Base-by-base conservation (phyloP, 2,888 invertebrate species). In the Vanessa cardui region DNA sequence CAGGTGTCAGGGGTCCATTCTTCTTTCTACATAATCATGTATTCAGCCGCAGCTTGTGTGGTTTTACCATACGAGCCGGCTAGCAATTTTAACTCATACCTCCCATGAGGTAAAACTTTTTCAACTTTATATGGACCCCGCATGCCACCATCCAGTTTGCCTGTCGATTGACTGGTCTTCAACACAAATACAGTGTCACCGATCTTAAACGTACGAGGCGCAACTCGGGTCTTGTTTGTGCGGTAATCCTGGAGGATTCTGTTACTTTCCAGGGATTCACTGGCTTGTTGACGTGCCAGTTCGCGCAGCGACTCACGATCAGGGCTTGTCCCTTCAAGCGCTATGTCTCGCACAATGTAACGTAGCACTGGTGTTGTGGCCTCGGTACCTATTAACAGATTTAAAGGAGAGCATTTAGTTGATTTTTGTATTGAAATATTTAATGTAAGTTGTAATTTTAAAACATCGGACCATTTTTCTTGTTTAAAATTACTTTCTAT, bases 141-240 rank as follows among this genome's bases (percentile, higher is more conserved):
- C 73, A 72, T 72, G 12, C 67, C 70, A 0, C 72, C 61, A 60
- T 75, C 74, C 0, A 75, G 64, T 39, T 75, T 75, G 2, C 76
- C 76, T 0, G 71, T 65, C 0, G 66, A 59, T 47, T 77, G 74
- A 0, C 72, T 47, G 6, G 52, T 26, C 31, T 77, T 76, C 6
- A 63, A 69, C 0, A 76, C 76, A 45, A 76, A 78, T 0, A 73
- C 77, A 0, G 65, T 16, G 15, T 71, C 70, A 8, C 64, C 49
- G 0, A 74, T 18, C 6, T 70, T 12, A 49, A 63, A 73, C 0
- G 1, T 9, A 18, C 6, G 26, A 26, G 26, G 26, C 26, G 26
- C 26, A 26, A 26, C 26, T 26, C 26, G 26, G 4, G 26, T 26
- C 26, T 26, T 26, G 26, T 26, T 26, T 26, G 26, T 26, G 26